A percentile compares a stretch with the other conserved stretches of the same genome.
phyloP scores from a whole-genome alignment of 1,140 invertebrate genomes.

The Bombus breviceps region DNA sequence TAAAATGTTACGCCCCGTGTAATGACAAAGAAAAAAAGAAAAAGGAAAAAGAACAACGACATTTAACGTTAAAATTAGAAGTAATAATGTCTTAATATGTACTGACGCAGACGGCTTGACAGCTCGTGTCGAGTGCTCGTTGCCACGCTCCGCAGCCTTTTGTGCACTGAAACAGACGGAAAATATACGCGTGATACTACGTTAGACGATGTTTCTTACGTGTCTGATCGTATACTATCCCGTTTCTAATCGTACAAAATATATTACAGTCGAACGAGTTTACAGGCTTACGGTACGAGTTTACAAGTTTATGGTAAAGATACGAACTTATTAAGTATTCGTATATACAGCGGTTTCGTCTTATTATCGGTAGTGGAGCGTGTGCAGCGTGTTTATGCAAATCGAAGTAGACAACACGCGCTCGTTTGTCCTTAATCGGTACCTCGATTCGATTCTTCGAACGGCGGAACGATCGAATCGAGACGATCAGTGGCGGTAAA shows the following conservation, averaged over 20 bases:
- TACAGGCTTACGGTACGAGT: not conserved
- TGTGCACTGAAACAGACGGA: conserved; percentile 85
- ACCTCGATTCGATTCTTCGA: not conserved
- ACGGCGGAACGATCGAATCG: not conserved
- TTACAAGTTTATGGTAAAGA: not conserved
- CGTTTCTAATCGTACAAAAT: not conserved
- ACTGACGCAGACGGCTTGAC: conserved; percentile 89
- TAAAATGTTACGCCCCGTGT: not conserved
- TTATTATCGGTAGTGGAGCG: not conserved
- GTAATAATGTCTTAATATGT: conserved; percentile 70
- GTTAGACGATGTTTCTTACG: not conserved
- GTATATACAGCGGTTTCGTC: too few relatives aligned
- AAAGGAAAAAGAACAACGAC: not conserved
- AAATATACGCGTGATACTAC: conserved; percentile 13
- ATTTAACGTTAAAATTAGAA: conserved; percentile 19
- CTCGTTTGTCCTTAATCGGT: not conserved
- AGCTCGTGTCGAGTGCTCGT: conserved; percentile 86
- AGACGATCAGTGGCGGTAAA: not conserved
- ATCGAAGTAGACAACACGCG: not conserved
- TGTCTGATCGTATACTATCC: not conserved
- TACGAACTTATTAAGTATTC: not conserved
- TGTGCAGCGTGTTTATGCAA: not conserved
- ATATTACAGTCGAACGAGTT: not conserved
- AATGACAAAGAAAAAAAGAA: conserved; percentile 19
- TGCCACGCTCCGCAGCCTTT: conserved; percentile 88